Evolutionary conservation across 2,113 vertebrate species (phyloP), one percentile per base, ranked within the genome.

Genomic region (Passer domesticus): DNA sequence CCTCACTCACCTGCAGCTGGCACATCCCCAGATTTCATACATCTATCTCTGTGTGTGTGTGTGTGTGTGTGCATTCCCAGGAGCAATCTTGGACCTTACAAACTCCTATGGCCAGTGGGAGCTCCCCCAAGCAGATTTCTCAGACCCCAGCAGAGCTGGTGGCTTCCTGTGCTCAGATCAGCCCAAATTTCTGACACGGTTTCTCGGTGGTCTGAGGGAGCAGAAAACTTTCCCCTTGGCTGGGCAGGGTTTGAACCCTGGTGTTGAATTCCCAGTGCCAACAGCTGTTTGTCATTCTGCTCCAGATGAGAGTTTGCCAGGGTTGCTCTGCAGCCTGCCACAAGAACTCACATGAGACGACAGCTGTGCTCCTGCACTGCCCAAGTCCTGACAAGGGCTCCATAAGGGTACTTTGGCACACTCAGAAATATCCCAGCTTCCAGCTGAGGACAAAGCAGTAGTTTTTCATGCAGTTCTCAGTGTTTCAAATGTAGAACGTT

Each of bases 201-300:
- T 83, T 50, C 76, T 77, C 1, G 0, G 24, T 37, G 59, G 72
- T 83, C 55, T 41, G 76, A 83, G n/a, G 68, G 55, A 69, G 37
- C 24, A n/a, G 80, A 58, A 62, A 74, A 41, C 41, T 58, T 83
- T 70, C 55, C 72, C 55, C 68, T 74, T 37, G 10, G 0, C 55
- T 74, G 31, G 80, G 68, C 59, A 91, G 70, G 56, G 43, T 44
- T 73, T 62, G 83, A 83, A 27, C 62, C 0, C 0, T 50, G 58
- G 63, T 58, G 83, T 2, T 66, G 64, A 37, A 46, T 7, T 53
- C 59, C 10, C 4, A 1, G 67, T 74, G 72, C 64, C 80, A 74
- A 33, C 31, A 89, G 73, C 43, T 74, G 6, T 81, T 89, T 93
- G 81, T 69, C 83, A 69, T 56, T 20, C 46, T 68, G 80, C 58